Conservation (phyloP, 2,888 invertebrate genomes). For the Hypercompe scribonia region DNA sequence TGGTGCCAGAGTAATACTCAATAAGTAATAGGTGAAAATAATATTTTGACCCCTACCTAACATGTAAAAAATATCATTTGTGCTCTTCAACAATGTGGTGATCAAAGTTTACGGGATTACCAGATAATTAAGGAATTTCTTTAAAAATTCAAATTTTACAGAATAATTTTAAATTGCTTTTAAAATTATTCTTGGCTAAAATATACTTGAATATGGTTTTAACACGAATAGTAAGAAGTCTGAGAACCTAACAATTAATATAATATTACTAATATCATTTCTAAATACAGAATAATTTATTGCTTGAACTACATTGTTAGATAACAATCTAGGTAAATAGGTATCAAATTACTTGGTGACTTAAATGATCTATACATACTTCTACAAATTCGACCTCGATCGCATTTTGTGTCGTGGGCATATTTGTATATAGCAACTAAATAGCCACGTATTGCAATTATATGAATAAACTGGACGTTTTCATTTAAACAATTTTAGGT, state of each 20-base stretch:
- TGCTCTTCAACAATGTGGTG: not conserved
- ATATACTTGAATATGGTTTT: not conserved
- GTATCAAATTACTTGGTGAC: not conserved
- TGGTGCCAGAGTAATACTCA: not conserved
- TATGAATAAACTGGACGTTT: not conserved
- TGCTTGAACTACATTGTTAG: slow-evolving; percentile 5
- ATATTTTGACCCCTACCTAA: too few relatives aligned
- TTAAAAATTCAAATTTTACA: not conserved
- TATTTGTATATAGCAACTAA: not conserved
- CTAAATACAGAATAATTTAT: not conserved
- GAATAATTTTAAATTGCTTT: not conserved
- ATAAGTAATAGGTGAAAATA: not conserved
- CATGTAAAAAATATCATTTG: too few relatives aligned
- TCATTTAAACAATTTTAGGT: not conserved
- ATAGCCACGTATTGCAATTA: not conserved
- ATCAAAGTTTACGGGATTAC: not conserved
- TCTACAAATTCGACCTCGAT: slow-evolving; percentile 17
- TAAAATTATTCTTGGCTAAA: not conserved
- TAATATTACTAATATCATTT: not conserved
- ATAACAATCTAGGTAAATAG: slow-evolving; percentile 1
- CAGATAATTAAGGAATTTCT: not conserved
- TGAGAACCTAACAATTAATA: not conserved
- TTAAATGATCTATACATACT: not conserved
- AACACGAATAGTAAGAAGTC: not conserved
- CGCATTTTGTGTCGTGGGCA: slow-evolving; percentile 18